Conservation (phyloP, 2,888 invertebrate genomes). For the Drosophila planitibia region DNA sequence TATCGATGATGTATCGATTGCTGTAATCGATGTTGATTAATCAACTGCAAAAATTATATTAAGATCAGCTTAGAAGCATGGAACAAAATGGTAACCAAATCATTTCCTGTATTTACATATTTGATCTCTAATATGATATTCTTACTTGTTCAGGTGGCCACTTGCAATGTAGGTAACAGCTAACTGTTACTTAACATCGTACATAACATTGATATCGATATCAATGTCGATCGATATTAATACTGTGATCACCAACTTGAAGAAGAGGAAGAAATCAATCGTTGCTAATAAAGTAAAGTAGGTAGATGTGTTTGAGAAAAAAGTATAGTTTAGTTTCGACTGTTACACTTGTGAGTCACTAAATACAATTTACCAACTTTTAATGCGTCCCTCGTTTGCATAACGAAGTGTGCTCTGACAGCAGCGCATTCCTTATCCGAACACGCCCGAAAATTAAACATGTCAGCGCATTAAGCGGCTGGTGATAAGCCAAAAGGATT, state of each 20-base stretch:
- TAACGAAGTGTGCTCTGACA: constrained; percentile 45
- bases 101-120: not conserved
- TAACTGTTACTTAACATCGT: not conserved
- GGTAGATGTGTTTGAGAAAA: fast-evolving
- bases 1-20: not conserved
- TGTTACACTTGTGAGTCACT: not conserved
- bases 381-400: constrained; percentile 42
- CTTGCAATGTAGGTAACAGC: not conserved
- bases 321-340: not conserved
- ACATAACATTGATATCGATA: not conserved
- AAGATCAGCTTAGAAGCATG: not conserved
- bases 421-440: constrained; percentile 62
- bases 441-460: constrained; percentile 71
- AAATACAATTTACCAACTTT: not conserved
- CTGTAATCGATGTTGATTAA: not conserved
- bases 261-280: not conserved
- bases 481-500: constrained; percentile 47
- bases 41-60: not conserved
- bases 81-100: not conserved
- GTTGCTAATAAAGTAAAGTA: not conserved
- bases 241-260: not conserved
- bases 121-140: not conserved
- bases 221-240: not conserved
- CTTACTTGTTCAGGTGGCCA: not conserved
- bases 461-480: constrained; percentile 73